A percentile compares a stretch with the other conserved stretches of the same genome.
Evolutionary conservation across 2,113 vertebrate genomes (phyloP).

Genomic region (Chaetodon trifascialis): DNA sequence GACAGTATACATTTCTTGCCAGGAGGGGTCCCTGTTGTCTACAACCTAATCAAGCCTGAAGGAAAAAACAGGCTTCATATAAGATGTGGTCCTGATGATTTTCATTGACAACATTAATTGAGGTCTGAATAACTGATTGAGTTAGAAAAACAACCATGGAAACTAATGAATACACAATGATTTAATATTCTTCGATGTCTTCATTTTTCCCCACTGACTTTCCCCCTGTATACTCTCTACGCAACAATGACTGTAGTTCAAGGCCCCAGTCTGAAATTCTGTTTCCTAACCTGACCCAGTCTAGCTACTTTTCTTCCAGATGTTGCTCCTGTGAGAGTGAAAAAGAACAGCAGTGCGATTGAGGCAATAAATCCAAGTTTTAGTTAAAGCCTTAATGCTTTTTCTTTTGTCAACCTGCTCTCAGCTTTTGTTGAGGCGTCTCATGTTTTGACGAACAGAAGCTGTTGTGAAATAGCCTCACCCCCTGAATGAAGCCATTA

Average conservation of each 20-base stretch:
- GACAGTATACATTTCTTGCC: background rate
- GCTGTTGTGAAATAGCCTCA: constrained; percentile 17
- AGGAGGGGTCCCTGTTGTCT: constrained; percentile 38
- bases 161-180: background rate
- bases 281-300: background rate
- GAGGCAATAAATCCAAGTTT: background rate
- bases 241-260: background rate
- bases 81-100: background rate
- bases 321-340: background rate
- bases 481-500: constrained; percentile 20
- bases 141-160: background rate
- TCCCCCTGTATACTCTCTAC: background rate
- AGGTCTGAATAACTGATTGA: too few relatives aligned
- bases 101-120: background rate
- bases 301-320: background rate
- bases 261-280: background rate
- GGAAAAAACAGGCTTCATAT: background rate
- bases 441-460: background rate
- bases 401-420: constrained; percentile 31
- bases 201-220: background rate
- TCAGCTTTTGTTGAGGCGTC: background rate
- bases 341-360: background rate
- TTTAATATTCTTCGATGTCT: background rate
- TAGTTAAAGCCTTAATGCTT: background rate
- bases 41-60: background rate